Conservation (phyloP, 2,113 vertebrate species). For the Callipepla squamata region DNA sequence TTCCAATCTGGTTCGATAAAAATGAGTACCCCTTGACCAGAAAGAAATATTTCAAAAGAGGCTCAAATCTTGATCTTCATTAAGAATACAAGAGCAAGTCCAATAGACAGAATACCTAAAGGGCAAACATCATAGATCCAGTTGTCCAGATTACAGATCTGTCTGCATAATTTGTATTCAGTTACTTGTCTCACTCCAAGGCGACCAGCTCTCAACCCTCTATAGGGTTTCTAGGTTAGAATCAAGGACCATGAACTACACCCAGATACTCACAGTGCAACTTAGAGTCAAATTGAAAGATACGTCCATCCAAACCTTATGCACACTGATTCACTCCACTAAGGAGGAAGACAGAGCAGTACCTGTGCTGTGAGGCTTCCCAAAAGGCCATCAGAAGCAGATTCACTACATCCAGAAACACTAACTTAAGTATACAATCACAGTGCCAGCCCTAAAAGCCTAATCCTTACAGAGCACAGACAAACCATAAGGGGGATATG, state of each 20-base stretch:
- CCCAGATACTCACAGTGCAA: fast-evolving
- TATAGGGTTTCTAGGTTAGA: not conserved
- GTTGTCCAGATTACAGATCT: not conserved
- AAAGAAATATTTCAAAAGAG: not conserved
- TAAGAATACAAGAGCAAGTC: not conserved
- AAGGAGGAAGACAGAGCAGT: not conserved
- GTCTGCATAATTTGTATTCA: not conserved
- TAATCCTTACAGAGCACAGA: not conserved
- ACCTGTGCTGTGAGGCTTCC: not conserved
- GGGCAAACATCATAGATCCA: not conserved
- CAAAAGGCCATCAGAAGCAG: not conserved
- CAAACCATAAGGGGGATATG: not conserved
- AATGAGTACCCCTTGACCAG: not conserved
- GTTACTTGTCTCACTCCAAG: not conserved
- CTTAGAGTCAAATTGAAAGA: not conserved
- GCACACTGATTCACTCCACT: not conserved
- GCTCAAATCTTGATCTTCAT: not conserved
- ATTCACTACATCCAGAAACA: not conserved
- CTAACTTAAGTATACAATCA: not conserved
- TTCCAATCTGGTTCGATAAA: not conserved
- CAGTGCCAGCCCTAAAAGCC: not conserved
- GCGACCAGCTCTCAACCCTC: not conserved
- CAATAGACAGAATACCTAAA: not conserved
- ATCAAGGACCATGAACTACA: not conserved
- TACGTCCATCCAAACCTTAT: not conserved